Evolutionary conservation across 2,797 vertebrate genomes (phyloP), one percentile per base, ranked within the genome.

Genomic region (Falco berigora): DNA sequence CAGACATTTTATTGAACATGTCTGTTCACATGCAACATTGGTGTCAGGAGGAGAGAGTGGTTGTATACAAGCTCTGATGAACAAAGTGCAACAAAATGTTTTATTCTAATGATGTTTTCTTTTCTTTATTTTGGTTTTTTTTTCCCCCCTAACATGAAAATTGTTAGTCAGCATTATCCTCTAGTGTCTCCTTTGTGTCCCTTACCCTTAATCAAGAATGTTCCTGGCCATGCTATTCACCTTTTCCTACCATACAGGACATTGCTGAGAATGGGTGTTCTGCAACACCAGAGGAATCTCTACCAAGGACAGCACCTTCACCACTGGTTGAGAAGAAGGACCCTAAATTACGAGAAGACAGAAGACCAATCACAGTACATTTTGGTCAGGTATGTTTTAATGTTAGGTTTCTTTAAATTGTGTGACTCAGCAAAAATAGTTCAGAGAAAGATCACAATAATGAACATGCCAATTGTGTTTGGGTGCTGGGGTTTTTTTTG

Each of bases 201-300:
- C 80, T 93, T 56, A 4, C 86, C 81, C 78, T 89, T 30, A 28
- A 34, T 67, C 66, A 55, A 72, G 91, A 76, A 18, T 34, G 79
- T 46, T 91, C 95, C 94, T 90, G 79, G 85, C 86, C 79, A 10
- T 53, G 74, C 86, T 79, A 55, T 75, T 95, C 83, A 85, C 93
- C 52, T 97, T 92, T 61, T 92, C 86, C 95, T 96, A 46, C 91
- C 88, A 11, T 93, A 8, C 97, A 99, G 99, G 99, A 99, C 95
- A 97, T 99, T 83, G 80, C 98, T 1, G 99, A 99, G 97, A 99
- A 99, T 3, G 99, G 99, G 36, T 99, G 99, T 78, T 95, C 98
- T 5, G 95, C 98, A 2, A 67, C 86, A 2, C 96, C 97, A 0
- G 98, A 99, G 66, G 98, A 98, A 30, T 69, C 97, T 19, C 92